Conservation (phyloP, 2,888 invertebrate genomes). For the Kryphioiulus occultus region DNA sequence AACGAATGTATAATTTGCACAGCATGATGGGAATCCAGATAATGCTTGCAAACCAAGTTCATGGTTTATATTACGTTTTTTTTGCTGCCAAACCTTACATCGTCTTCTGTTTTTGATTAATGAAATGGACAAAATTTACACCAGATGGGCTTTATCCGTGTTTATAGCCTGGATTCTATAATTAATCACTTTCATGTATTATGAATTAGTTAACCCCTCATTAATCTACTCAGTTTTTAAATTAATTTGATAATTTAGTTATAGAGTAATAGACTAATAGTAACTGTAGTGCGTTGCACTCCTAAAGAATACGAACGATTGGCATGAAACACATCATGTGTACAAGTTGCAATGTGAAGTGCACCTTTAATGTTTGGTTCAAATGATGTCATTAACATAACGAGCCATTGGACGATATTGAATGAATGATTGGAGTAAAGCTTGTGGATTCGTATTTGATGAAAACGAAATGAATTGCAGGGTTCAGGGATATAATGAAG, state of each 20-base stretch:
- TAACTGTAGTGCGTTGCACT: too few species aligned
- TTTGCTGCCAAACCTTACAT: not conserved
- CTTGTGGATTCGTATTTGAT: not conserved
- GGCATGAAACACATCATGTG: too few species aligned
- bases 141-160: not conserved
- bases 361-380: not conserved
- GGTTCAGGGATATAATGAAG: not conserved
- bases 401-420: not conserved
- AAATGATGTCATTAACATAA: not conserved
- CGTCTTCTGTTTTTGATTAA: not conserved
- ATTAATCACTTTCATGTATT: too few species aligned
- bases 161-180: not conserved
- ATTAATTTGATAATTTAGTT: too few species aligned
- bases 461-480: constrained; percentile 11
- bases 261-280: too few species aligned
- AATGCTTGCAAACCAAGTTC: not conserved
- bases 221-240: too few species aligned
- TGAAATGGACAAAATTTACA: not conserved
- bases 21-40: not conserved
- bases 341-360: not conserved
- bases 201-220: too few species aligned
- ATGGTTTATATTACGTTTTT: not conserved
- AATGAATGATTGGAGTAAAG: constrained; percentile 32
- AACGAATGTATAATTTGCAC: not conserved
- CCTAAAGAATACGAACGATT: too few species aligned